A percentile compares a stretch with the other conserved stretches of the same genome.
These are phyloP conservation scores for Nyctereutes procyonoides DNA, from an alignment of 2,113 vertebrate species.

Conservation along the genomic window DNA sequence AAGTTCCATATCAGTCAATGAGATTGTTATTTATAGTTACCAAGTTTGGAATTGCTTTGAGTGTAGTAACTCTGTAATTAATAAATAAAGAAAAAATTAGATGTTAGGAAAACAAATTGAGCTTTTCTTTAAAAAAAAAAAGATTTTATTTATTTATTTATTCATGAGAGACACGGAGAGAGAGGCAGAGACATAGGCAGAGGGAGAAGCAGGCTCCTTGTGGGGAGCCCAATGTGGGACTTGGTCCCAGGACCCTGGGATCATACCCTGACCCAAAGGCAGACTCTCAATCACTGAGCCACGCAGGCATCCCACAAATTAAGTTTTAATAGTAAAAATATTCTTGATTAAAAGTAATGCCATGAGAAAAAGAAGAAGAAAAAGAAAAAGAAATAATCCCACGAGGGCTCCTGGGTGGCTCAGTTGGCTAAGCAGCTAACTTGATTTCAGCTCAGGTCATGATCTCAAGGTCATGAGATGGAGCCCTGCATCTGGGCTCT, in stretches of 20 bases:
- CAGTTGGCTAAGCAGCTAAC: not conserved
- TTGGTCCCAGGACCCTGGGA: no score
- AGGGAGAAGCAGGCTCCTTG: no score
- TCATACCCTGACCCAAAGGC: no score
- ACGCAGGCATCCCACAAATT: not conserved
- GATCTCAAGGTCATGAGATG: not conserved
- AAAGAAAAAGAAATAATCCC: not conserved
- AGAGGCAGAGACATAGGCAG: no score
- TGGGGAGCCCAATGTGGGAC: no score
- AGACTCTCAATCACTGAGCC: no score
- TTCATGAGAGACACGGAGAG: no score
- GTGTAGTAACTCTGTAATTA: not conserved
- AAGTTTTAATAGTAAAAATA: conserved; percentile 7
- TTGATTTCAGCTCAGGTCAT: not conserved
- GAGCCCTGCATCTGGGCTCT: not conserved
- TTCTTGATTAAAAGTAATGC: not conserved
- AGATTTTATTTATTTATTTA: no score
- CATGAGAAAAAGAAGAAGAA: not conserved
- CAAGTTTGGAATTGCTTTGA: not conserved
- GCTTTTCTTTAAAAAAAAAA: no score
- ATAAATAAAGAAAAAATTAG: not conserved
- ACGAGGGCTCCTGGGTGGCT: not conserved
- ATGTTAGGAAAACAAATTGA: not conserved
- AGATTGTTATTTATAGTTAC: not conserved
- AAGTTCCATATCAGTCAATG: not conserved